phyloP scores from a whole-genome alignment of 2,888 invertebrate genomes.

The Nomada goodeniana region DNA sequence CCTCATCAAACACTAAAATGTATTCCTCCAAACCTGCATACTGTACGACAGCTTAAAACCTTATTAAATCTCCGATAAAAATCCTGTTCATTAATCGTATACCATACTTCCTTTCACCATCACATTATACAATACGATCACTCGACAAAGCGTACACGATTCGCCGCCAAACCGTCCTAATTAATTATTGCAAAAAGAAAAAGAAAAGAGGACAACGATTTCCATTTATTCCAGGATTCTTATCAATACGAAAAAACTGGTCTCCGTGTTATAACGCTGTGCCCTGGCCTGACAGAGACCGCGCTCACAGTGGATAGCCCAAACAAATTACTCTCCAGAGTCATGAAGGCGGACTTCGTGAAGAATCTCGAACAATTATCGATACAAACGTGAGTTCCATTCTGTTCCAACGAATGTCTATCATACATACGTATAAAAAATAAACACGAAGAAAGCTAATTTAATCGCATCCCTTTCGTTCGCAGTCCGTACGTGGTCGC shows the following conservation, averaged over 20 bases:
- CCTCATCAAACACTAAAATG: not conserved
- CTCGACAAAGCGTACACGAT: not conserved
- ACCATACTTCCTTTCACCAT: no score
- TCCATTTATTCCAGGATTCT: constrained; percentile 68
- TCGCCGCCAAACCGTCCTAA: not conserved
- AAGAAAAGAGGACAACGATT: not conserved
- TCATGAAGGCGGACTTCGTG: constrained; percentile 82
- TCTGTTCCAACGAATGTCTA: no score
- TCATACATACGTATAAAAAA: no score
- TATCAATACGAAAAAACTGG: constrained; percentile 80
- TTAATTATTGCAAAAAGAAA: not conserved
- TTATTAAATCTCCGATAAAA: not conserved
- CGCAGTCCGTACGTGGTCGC: constrained; percentile 79
- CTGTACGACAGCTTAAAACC: no score
- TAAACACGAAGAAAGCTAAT: no score
- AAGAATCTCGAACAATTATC: constrained; percentile 79
- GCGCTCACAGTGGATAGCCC: constrained; percentile 79
- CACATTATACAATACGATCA: not conserved
- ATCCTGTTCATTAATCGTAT: no score
- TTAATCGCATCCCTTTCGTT: not conserved
- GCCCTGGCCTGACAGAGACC: constrained; percentile 83
- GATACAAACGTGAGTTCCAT: constrained; percentile 79
- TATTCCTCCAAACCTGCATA: not conserved
- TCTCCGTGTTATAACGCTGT: constrained; percentile 81
- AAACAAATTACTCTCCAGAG: constrained; percentile 78